Conservation (phyloP, 2,113 vertebrate genomes). For the Micromys minutus region DNA sequence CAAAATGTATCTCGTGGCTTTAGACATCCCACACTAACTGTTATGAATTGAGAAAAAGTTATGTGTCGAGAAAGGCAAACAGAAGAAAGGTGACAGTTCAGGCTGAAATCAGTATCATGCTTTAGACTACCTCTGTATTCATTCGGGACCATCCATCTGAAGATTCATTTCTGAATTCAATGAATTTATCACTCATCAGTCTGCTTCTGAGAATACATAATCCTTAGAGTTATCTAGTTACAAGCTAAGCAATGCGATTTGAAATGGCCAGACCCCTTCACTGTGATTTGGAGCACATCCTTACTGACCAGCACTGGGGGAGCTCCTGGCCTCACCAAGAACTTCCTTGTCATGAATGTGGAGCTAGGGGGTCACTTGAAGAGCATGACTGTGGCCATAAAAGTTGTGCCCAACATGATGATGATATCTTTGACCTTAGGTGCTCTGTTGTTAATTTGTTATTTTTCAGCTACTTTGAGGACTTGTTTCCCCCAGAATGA, state of each 20-base stretch:
- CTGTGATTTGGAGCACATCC: background rate
- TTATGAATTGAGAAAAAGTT: background rate
- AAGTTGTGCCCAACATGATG: background rate
- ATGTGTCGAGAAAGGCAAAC: background rate
- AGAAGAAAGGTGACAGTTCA: background rate
- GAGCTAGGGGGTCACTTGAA: background rate
- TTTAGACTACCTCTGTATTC: background rate
- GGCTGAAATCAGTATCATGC: background rate
- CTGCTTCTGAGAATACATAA: background rate
- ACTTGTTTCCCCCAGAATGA: background rate
- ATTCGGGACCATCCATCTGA: background rate
- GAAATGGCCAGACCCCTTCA: background rate
- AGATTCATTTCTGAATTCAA: background rate
- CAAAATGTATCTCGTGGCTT: background rate
- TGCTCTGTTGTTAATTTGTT: background rate
- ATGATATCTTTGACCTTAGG: background rate
- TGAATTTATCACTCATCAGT: background rate
- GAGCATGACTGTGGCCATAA: background rate
- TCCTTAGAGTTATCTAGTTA: background rate
- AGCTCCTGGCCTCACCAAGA: background rate
- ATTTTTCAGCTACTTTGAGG: background rate
- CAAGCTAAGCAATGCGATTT: background rate
- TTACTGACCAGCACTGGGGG: background rate
- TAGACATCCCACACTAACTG: background rate
- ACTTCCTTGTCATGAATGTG: background rate